Base-by-base conservation (phyloP, 2,888 invertebrate genomes). In the Catocala sponsa region DNA sequence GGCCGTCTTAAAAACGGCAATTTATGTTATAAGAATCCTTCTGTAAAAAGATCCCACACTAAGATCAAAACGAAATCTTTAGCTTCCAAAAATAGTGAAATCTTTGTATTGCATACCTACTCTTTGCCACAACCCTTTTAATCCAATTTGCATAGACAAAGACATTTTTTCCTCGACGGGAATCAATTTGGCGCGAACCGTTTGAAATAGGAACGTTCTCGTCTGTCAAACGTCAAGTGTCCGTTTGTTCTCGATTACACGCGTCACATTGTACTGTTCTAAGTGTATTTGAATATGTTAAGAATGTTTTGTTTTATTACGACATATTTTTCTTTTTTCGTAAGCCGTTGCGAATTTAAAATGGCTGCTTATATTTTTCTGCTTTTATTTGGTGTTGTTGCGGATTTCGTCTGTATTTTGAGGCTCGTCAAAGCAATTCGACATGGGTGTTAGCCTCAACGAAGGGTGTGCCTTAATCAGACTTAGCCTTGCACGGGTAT, bases 201-300 rank as follows among this genome's bases (percentile, higher is more conserved):
- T 73, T 75, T 76, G 76, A 75, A 76, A 78, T 70, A 57, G 41
- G 78, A 76, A 63, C 68, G 55, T 64, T 64, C 65, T 72, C 61
- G 47, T 4, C 43, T 72, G 70, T 70, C 73, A 76, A 71, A 62
- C 62, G 67, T 56, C 50, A 53, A 78, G 78, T 65, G 63, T 49
- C 49, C 49, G 56, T 68, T 65, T 63, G 67, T 69, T 72, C 48
- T 69, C 62, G 52, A 65, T 69, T 54, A 61, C 63, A 55, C 47
- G 59, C 48, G 53, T 43, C 57, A 57, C 66, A 60, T 63, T 60
- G 58, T 59, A 50, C n/a, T 58, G 10, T 42, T 42, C n/a, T 6
- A 51, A 25, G 25, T 25, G 25, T 65, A 63, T 65, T 62, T 64
- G 70, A 67, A 62, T 61, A 54, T 49, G 38, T 54, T 32, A 41